A percentile compares a stretch with the other conserved stretches of the same genome.
phyloP scores from a whole-genome alignment of 2,888 invertebrate genomes.

The Dasypolia templi region DNA sequence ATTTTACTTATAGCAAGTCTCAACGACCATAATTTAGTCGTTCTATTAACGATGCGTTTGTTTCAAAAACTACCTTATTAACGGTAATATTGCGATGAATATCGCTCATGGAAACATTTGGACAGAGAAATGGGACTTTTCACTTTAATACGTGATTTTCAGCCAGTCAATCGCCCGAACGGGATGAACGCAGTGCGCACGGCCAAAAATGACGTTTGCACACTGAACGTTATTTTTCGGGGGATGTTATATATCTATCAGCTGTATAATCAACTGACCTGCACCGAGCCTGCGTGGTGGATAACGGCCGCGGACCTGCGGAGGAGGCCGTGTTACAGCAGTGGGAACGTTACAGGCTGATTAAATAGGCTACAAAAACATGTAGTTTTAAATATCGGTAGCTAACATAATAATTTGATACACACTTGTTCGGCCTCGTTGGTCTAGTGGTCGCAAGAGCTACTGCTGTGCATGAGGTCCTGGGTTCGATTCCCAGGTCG shows the following conservation, averaged over 20 bases:
- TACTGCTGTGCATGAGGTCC: too few species aligned
- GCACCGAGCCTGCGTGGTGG: neutral
- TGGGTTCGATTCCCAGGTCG: too few species aligned
- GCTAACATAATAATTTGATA: too few species aligned
- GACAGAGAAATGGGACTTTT: slow-evolving; percentile 11
- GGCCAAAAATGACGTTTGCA: too few species aligned
- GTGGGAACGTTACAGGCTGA: neutral
- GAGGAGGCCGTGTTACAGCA: neutral
- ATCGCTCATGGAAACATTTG: slow-evolving; percentile 1
- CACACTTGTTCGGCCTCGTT: too few species aligned
- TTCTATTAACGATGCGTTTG: neutral
- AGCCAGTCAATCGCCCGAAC: too few species aligned
- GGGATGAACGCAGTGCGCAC: too few species aligned
- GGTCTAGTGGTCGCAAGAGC: too few species aligned
- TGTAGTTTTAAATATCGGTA: too few species aligned
- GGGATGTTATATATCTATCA: neutral
- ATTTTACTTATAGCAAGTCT: slow-evolving; percentile 14
- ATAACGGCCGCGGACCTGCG: too few species aligned
- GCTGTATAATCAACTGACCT: neutral
- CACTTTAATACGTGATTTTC: neutral
- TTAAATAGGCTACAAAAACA: neutral
- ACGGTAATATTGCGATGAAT: neutral
- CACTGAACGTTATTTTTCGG: too few species aligned
- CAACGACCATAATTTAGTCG: neutral
- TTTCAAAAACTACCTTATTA: neutral